Conservation (phyloP, 2,888 invertebrate species). For the Globia sparganii region DNA sequence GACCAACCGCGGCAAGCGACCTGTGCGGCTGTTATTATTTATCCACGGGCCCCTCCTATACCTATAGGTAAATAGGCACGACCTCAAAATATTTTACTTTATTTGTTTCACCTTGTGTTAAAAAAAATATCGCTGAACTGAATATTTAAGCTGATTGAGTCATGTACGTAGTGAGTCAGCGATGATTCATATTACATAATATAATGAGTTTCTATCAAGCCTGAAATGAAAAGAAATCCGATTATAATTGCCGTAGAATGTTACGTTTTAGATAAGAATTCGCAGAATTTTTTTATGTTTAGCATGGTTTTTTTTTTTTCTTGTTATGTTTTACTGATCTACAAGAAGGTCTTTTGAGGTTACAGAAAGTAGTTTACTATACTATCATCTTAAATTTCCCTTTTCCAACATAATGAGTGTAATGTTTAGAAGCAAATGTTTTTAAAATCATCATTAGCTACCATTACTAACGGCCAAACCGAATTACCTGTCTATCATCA, state of each 20-base stretch:
- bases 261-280: constrained; percentile 11
- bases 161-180: constrained; percentile 9
- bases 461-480: too few species aligned
- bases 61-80: neutral
- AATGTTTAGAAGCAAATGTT: neutral
- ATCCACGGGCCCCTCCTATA: too few species aligned
- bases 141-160: constrained; percentile 3
- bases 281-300: constrained; percentile 9
- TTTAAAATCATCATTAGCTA: neutral
- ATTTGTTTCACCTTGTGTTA: neutral
- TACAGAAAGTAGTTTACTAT: neutral
- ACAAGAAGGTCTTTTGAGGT: neutral
- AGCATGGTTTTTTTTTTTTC: neutral
- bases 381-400: neutral
- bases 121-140: neutral
- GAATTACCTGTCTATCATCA: too few species aligned
- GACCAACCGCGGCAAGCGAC: too few species aligned
- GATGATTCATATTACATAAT: constrained; percentile 25
- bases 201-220: constrained; percentile 8
- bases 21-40: too few species aligned
- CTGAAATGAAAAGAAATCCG: constrained; percentile 11
- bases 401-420: neutral
- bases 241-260: constrained; percentile 9
- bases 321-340: neutral
- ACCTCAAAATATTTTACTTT: neutral